Conservation (phyloP, 37 sponge, comb jelly and placozoan species). For the Axinella damicornis region DNA sequence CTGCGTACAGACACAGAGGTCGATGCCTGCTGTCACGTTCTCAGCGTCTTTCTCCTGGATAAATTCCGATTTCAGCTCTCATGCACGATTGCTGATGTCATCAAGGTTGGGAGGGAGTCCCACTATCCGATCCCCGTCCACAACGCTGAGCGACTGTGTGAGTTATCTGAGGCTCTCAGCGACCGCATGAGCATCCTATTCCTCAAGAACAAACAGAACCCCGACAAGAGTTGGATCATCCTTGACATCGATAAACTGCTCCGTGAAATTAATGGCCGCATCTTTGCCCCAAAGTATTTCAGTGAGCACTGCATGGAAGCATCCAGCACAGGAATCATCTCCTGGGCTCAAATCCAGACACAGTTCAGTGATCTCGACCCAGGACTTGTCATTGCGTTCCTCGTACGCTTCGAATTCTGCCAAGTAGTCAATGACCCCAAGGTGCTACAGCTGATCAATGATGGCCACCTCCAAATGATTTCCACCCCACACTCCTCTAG, state of each 20-base stretch:
- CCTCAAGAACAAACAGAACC: conserved; percentile 2
- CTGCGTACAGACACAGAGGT: conserved; percentile 16
- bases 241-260: conserved; percentile 48
- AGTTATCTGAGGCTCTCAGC: conserved; percentile 42
- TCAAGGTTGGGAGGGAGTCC: not conserved
- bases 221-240: conserved; percentile 47
- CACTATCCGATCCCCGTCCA: conserved; percentile 42
- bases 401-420: conserved; percentile 48
- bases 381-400: conserved; percentile 24
- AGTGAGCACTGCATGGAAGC: not conserved
- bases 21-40: conserved; percentile 46
- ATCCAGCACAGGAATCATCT: conserved; percentile 26
- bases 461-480: too few species aligned
- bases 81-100: conserved; percentile 31
- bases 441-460: conserved; percentile 9
- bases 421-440: conserved; percentile 27
- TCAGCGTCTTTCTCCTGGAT: conserved; percentile 32
- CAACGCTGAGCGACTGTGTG: conserved; percentile 17
- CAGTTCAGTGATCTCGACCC: conserved; percentile 40
- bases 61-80: conserved; percentile 16
- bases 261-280: conserved; percentile 21
- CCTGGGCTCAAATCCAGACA: conserved; percentile 9
- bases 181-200: conserved; percentile 38
- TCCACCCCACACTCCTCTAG: too few species aligned
- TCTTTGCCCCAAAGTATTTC: conserved; percentile 51